Conservation (phyloP, 2,113 vertebrate genomes). For the Agapornis roseicollis region DNA sequence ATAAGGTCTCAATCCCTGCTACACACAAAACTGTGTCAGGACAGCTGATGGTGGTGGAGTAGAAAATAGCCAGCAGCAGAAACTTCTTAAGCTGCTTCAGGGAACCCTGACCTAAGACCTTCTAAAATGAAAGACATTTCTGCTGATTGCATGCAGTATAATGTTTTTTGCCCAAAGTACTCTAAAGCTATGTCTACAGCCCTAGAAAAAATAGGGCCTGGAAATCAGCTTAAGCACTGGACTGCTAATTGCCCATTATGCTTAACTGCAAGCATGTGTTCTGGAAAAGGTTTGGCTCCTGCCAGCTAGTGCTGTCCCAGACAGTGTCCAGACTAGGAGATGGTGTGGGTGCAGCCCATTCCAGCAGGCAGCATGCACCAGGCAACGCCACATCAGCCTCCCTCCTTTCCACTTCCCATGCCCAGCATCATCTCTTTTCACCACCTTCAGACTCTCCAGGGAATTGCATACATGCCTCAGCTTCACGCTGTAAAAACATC, state of each 20-base stretch:
- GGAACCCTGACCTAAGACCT: not conserved
- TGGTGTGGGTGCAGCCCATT: not conserved
- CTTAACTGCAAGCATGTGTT: not conserved
- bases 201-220: not conserved
- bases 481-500: not conserved
- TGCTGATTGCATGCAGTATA: not conserved
- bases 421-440: not conserved
- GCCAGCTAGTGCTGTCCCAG: not conserved
- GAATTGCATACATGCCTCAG: fast-evolving
- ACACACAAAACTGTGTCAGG: not conserved
- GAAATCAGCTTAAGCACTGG: not conserved
- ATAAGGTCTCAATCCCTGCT: not conserved
- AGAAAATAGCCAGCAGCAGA: not conserved
- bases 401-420: not conserved
- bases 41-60: fast-evolving
- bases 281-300: not conserved
- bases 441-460: not conserved
- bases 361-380: not conserved
- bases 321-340: not conserved
- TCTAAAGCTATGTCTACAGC: not conserved
- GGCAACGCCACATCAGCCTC: not conserved
- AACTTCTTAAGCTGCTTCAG: not conserved
- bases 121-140: not conserved
- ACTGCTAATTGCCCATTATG: slow-evolving; percentile 10
- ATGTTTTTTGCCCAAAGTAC: not conserved